These are phyloP conservation scores for Sebastes minor DNA, from an alignment of 2,797 vertebrate genomes.

Conservation along the genomic window DNA sequence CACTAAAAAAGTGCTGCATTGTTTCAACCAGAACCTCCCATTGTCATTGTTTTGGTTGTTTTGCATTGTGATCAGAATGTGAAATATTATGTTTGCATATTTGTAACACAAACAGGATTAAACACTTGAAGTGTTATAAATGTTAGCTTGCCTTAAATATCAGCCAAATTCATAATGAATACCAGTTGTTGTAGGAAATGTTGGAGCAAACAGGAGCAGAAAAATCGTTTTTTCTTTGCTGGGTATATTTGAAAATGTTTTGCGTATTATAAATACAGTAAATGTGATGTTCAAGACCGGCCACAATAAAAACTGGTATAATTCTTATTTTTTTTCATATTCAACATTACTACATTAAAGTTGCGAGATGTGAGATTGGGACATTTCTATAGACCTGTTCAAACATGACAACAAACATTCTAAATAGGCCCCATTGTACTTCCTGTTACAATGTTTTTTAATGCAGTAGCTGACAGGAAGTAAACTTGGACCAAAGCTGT, in stretches of 20 bases:
- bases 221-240: neutral
- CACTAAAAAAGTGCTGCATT: neutral
- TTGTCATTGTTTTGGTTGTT: neutral
- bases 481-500: no score
- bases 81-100: neutral
- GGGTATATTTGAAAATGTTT: neutral
- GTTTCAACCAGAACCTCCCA: neutral
- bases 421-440: no score
- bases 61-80: neutral
- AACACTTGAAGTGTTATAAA: neutral
- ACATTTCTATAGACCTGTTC: no score
- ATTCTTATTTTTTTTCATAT: neutral
- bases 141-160: neutral
- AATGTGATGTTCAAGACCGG: neutral
- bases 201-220: neutral
- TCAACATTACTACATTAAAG: neutral
- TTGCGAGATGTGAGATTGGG: no score
- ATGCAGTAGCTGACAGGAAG: no score
- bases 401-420: no score
- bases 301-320: neutral
- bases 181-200: neutral
- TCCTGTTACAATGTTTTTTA: no score
- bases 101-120: neutral
- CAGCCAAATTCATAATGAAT: neutral
- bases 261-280: neutral